Evolutionary conservation across 2,113 vertebrate genomes (phyloP), one percentile per base, ranked within the genome.

Genomic region (Callipepla californica): DNA sequence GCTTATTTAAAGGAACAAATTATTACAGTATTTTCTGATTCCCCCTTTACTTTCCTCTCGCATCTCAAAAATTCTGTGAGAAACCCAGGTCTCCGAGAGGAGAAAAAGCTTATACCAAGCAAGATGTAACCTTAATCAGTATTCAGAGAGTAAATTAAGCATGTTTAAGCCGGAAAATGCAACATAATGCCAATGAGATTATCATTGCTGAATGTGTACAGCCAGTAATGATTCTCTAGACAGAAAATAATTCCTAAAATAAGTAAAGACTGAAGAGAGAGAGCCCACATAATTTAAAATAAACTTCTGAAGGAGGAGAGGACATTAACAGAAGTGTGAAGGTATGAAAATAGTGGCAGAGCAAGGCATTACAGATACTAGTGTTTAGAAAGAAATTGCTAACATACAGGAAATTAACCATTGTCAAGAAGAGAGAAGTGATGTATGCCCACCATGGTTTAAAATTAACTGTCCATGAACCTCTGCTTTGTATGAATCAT

Each of bases 381-480:
- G 2, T 9, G 9, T 8, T 13, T 5, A 44, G 17, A 30, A 51
- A 47, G 34, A 59, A 7, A 47, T 28, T 36, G 18, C 9, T 22
- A 21, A 66, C 16, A 5, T 15, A 12, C 7, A 51, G 61, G 63
- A 88, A 65, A 12, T 40, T 8, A 7, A 5, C 17, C 26, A 19
- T 7, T 0, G 0, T 2, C 45, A 17, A 30, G 14, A 14, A 65
- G 6, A 53, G 2, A 45, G 23, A 78, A 78, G 53, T 40, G 9
- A 2, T 2, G 36, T 55, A 59, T 20, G 7, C 12, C 48, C 17
- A 0, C 6, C 7, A 13, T 32, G 6, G 11, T 74, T 92, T 68
- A 72, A 72, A 83, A 20, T 1, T 3, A 65, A 0, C 7, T 57
- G 5, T 57, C 12, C 34, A 51, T 34, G 75, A 69, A 3, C 14